Base-by-base conservation (phyloP, 1,140 invertebrate species). In the Acromyrmex heyeri region DNA sequence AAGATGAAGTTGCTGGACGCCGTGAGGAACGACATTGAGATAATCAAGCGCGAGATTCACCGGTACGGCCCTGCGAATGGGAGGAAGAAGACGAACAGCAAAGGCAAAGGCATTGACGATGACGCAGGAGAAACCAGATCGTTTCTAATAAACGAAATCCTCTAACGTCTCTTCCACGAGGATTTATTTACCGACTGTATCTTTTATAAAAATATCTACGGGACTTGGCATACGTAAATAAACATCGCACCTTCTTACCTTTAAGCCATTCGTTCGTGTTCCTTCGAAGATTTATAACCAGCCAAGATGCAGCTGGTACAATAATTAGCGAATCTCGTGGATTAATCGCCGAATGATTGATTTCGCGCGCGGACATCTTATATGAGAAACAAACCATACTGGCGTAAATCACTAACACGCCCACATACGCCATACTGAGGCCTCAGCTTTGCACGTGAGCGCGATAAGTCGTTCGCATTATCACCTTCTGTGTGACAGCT, bases 391-490 rank as follows among this genome's bases (percentile, higher is more conserved):
- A 70, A 86, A 86, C 55, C 38, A 2, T 64, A 7, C 64, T 67
- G 62, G 76, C 50, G 73, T 65, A 87, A 87, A 87, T 87, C 86
- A 85, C 48, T 64, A 86, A 82, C 55, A 75, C 86, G 79, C 78
- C 86, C 21, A 87, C 86, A 59, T 65, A 83, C 59, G 65, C 16
- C 21, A 21, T 48, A 24, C n/a, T 64, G 53, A 62, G n/a, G 62
- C 44, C 62, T 48, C 50, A 59, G 62, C 65, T 27, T 61, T 59
- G 78, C 65, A 34, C 77, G 57, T 61, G 65, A 82, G 67, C 16
- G 67, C 78, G 86, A 87, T 87, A 85, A 87, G 86, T 87, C 81
- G 67, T 73, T 70, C 57, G 62, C 65, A 67, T 77, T 87, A 87
- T 87, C 86, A 62, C 62, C 59, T 57, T 76, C 34, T n/a, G 55